Percentiles rank a stretch among this genome's conserved stretches.
These are phyloP conservation scores for Pyralis farinalis DNA, from an alignment of 2,888 invertebrate genomes.

Conservation along the genomic window DNA sequence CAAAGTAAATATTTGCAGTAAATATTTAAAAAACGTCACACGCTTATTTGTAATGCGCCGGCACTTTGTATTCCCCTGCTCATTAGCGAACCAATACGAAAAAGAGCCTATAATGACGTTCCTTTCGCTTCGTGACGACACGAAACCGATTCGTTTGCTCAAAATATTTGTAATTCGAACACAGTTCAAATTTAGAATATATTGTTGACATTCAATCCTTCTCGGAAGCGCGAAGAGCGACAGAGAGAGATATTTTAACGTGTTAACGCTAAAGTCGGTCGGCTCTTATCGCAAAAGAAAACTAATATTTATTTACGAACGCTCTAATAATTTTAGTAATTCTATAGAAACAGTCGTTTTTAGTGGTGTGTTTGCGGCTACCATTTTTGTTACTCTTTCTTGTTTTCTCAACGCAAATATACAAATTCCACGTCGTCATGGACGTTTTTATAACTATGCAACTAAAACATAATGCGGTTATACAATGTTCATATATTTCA, in stretches of 20 bases:
- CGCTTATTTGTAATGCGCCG: constrained; percentile 21
- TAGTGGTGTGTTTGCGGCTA: constrained; percentile 31
- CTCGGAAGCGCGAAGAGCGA: constrained; percentile 47
- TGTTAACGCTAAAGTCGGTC: constrained; percentile 47
- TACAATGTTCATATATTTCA: too few species aligned
- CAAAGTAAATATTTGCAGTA: neutral
- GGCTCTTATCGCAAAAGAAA: constrained; percentile 37
- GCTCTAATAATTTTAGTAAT: constrained; percentile 61
- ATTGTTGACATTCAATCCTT: constrained; percentile 61
- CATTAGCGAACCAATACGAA: constrained; percentile 50
- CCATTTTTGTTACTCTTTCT: constrained; percentile 32
- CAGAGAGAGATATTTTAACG: constrained; percentile 44
- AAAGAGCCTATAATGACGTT: constrained; percentile 28
- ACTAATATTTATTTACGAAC: constrained; percentile 44
- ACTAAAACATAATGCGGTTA: too few species aligned
- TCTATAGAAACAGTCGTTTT: constrained; percentile 44
- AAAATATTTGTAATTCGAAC: constrained; percentile 42
- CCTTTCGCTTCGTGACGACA: constrained; percentile 47
- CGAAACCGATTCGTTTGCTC: constrained; percentile 40
- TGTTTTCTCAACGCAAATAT: constrained; percentile 25
- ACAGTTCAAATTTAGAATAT: constrained; percentile 37
- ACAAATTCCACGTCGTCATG: constrained; percentile 24
- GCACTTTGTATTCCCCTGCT: constrained; percentile 37
- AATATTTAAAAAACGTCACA: neutral
- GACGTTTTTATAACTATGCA: neutral